phyloP scores from a whole-genome alignment of 2,113 vertebrate genomes.

The Tragelaphus imberbis region DNA sequence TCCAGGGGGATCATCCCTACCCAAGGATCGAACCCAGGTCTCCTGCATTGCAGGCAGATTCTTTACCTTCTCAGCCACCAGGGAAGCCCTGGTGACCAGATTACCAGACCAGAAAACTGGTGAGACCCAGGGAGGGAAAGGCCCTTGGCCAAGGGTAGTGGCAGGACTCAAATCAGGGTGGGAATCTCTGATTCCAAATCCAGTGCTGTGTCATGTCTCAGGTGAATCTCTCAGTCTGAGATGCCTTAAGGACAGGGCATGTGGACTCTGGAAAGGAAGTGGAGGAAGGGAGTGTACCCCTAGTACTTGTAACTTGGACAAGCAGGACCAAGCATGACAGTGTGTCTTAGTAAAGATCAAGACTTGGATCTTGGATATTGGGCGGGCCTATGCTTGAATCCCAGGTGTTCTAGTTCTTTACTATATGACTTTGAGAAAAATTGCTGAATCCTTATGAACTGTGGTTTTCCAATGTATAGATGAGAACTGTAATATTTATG shows the following conservation, averaged over 20 bases:
- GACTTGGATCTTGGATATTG: not conserved
- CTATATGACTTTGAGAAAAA: not conserved
- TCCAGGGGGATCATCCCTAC: not conserved
- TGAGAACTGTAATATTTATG: not conserved
- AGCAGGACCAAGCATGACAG: not conserved
- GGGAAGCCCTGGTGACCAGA: not conserved
- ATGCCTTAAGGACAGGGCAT: not conserved
- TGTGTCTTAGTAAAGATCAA: not conserved
- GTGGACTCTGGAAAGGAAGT: not conserved
- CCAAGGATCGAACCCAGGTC: not conserved
- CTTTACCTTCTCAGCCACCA: not conserved
- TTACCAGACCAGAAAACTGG: not conserved
- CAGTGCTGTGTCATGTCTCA: too few relatives aligned
- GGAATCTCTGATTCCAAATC: not conserved
- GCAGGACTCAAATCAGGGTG: not conserved
- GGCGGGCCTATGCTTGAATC: not conserved
- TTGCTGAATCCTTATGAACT: not conserved
- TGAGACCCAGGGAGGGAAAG: not conserved
- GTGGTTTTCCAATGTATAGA: not conserved
- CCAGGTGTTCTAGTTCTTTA: not conserved
- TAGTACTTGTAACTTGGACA: not conserved
- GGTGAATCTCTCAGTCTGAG: not conserved
- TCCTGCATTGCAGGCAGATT: not conserved
- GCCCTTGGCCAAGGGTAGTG: too few relatives aligned
- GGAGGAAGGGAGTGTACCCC: not conserved